Evolutionary conservation across 2,888 invertebrate genomes (phyloP), one percentile per base, ranked within the genome.

Genomic region (Drosophila ochracea): DNA sequence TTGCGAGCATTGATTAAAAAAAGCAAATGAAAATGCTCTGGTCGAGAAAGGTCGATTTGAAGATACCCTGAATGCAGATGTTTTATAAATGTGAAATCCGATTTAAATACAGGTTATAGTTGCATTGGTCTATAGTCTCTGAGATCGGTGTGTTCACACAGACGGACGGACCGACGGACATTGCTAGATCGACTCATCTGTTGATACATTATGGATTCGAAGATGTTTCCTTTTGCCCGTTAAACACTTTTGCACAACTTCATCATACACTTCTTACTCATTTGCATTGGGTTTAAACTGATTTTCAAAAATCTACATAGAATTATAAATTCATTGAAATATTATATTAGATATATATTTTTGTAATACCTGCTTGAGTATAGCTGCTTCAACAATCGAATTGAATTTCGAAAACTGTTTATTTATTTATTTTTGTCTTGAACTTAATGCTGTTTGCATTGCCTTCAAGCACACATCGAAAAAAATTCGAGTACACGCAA

Each of bases 401-500:
- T 4, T 33, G 33, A 61, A 10, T 61, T 53, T 47, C 16, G 37
- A 54, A 62, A 35, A 47, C 11, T 31, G 47, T 49, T 54, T 25
- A 13, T 31, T 39, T 31, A 16, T 49, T 19, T 21, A 30, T 0
- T 13, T 35, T 28, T 25, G 13, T 13, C 13, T 53, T 31, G 31
- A 21, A 16, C 16, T 54, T 28, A 30, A 41, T 39, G 39, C 37
- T 25, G 19, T 4, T 30, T 43, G 25, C 19, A n/a, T 33, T 9
- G 16, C 21, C 25, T 33, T 16, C n/a, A 30, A n/a, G n/a, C 31
- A 21, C 73, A 69, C 73, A 30, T 19, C 28, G 33, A 59, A 49
- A 67, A 49, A 58, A 28, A 60, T 25, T 7, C 7, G 16, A 58
- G 35, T 53, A 7, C 69, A 68, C 55, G 21, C 49, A 64, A 28